Percentiles rank a stretch among this genome's conserved stretches.
These are phyloP conservation scores for Acromyrmex charruanus DNA, from an alignment of 1,140 invertebrate genomes.

Conservation along the genomic window DNA sequence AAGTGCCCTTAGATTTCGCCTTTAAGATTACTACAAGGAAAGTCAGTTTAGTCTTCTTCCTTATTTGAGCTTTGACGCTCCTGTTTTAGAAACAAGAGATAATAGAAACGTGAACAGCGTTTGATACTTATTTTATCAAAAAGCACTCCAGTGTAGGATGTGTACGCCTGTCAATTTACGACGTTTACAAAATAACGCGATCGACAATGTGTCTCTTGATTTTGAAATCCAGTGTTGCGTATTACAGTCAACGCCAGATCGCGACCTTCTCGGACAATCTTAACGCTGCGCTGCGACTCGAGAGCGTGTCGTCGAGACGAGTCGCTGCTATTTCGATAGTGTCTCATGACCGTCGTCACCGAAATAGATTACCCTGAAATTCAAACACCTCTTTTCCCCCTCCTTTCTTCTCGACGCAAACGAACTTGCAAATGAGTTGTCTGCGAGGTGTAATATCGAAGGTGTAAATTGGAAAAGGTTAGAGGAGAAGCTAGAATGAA, in stretches of 20 bases:
- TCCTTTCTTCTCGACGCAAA: slow-evolving; percentile 47
- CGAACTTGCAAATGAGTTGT: slow-evolving; percentile 54
- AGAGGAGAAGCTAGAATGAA: neutral
- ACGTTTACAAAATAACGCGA: neutral
- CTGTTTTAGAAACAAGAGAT: neutral
- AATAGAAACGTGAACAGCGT: neutral
- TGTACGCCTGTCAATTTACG: neutral
- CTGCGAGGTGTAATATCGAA: slow-evolving; percentile 31
- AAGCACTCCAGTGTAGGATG: neutral
- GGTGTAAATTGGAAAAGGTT: slow-evolving; percentile 48
- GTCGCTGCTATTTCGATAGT: slow-evolving; percentile 74
- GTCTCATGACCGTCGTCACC: slow-evolving; percentile 61
- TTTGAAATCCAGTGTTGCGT: neutral
- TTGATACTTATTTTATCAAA: neutral
- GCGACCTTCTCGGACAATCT: slow-evolving; percentile 28
- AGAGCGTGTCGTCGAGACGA: slow-evolving; percentile 1
- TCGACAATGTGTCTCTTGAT: neutral
- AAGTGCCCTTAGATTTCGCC: neutral
- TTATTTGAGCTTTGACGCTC: neutral
- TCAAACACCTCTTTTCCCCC: slow-evolving; percentile 46
- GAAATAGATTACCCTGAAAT: slow-evolving; percentile 81
- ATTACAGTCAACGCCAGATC: neutral
- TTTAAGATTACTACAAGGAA: neutral
- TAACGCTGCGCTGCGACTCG: neutral
- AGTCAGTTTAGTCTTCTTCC: neutral